Conservation (phyloP, 2,888 invertebrate species). For the Leptopilina myrica region DNA sequence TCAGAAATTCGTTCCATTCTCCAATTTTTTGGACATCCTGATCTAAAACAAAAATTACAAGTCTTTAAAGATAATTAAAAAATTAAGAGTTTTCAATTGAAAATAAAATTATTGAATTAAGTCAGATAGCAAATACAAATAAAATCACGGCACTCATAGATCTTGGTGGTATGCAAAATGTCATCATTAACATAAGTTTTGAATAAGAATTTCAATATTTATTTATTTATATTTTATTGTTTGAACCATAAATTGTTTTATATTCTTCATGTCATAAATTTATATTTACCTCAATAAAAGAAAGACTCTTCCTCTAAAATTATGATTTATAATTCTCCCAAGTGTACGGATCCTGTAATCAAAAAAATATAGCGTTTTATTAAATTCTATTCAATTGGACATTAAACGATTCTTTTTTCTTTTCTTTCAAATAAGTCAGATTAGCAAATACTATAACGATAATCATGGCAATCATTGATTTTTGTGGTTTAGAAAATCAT, state of each 20-base stretch:
- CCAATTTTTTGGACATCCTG: too few species aligned
- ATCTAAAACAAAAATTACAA: too few species aligned
- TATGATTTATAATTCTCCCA: not conserved
- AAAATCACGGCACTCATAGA: constrained; percentile 38
- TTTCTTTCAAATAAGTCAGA: constrained; percentile 35
- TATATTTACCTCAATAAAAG: not conserved
- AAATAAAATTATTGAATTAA: not conserved
- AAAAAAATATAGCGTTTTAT: not conserved
- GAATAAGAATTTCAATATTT: not conserved
- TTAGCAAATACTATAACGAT: constrained; percentile 43
- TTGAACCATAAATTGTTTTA: not conserved
- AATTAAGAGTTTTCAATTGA: not conserved
- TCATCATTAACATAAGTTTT: constrained; percentile 50
- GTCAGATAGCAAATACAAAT: constrained; percentile 39
- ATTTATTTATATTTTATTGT: too few species aligned
- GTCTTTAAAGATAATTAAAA: not conserved
- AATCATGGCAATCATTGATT: constrained; percentile 38
- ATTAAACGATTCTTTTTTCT: constrained; percentile 45
- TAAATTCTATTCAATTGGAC: not conserved
- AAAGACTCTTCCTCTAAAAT: not conserved
- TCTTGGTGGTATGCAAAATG: constrained; percentile 37
- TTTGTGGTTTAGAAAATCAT: constrained; percentile 38
- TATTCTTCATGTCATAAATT: not conserved
- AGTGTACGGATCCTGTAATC: not conserved
- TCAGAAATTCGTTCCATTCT: too few species aligned